Conservation (phyloP, 2,888 invertebrate genomes). For the Clostera curtula region DNA sequence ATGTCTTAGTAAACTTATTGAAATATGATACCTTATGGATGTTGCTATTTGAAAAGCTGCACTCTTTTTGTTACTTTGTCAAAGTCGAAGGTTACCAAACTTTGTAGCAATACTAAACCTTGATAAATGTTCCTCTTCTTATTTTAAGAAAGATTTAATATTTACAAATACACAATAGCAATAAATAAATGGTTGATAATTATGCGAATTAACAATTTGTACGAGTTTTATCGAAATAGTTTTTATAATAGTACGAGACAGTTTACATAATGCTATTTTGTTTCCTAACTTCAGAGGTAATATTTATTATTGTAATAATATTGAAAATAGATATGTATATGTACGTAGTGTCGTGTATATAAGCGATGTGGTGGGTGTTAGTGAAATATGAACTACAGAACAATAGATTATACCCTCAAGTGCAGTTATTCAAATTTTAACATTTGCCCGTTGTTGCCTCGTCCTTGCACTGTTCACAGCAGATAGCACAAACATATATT, state of each 20-base stretch:
- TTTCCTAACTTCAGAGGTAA: slow-evolving; percentile 77
- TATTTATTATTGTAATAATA: slow-evolving; percentile 77
- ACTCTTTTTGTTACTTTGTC: slow-evolving; percentile 55
- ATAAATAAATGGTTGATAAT: slow-evolving; percentile 65
- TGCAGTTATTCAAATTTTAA: slow-evolving; percentile 77
- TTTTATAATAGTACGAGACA: slow-evolving; percentile 70
- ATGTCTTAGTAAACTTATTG: slow-evolving; percentile 38
- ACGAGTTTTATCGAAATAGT: slow-evolving; percentile 73
- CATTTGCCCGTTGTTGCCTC: slow-evolving; percentile 63
- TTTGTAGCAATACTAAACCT: slow-evolving; percentile 68
- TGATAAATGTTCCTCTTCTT: slow-evolving; percentile 75
- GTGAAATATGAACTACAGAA: slow-evolving; percentile 46
- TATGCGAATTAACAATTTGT: slow-evolving; percentile 70
- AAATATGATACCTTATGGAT: slow-evolving; percentile 38
- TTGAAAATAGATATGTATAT: slow-evolving; percentile 78
- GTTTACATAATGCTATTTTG: slow-evolving; percentile 68
- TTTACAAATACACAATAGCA: slow-evolving; percentile 71
- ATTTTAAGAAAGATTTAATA: slow-evolving; percentile 74
- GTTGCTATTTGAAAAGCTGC: slow-evolving; percentile 75
- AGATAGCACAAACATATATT: slow-evolving; percentile 60
- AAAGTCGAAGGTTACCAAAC: slow-evolving; percentile 68
- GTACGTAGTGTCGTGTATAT: slow-evolving; percentile 73
- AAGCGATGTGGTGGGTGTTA: slow-evolving; percentile 55
- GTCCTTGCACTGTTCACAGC: slow-evolving; percentile 63
- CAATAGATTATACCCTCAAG: slow-evolving; percentile 60